Evolutionary conservation across 2,888 invertebrate genomes (phyloP), one percentile per base, ranked within the genome.

Genomic region (Zaprionus obscuricornis): DNA sequence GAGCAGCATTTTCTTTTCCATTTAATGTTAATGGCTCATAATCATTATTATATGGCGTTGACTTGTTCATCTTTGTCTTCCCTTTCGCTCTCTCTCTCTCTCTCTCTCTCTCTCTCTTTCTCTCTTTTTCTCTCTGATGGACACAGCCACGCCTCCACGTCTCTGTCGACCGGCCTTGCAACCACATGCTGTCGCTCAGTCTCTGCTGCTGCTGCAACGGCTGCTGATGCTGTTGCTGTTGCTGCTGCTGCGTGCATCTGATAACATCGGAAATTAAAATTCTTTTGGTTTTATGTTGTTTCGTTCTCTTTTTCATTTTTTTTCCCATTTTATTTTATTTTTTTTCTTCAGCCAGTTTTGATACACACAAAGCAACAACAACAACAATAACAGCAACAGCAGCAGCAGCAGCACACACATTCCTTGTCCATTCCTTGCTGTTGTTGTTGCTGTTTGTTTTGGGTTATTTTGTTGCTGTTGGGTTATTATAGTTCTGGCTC

Each of bases 181-280:
- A 52, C 54, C 62, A 56, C 65, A 60, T 72, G 57, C 58, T 47
- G 11, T 17, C 50, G 8, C 26, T 2, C 6, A 11, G 36, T 31
- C 8, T 36, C 40, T 42, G 64, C 24, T 37, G 45, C 60, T 40
- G 46, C 40, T 33, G 27, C 66, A 11, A 7, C 49, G n/a, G 14
- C 50, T 20, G 36, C 24, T 36, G 37, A 31, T 63, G 49, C 54
- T 37, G 34, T 54, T 26, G 58, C 59, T 46, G 47, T 39, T 54
- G 51, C 45, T 67, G 62, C 66, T 63, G 65, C 85, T 85, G 85
- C 87, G 82, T 83, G 82, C 82, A 83, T 83, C 82, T 83, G 86
- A 86, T 86, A 87, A 86, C 86, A 86, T 86, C 86, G 78, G 87
- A 87, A 86, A 86, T 86, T 86, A 86, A 86, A 86, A 87, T 86